A percentile compares a stretch with the other conserved stretches of the same genome.
phyloP scores from a whole-genome alignment of 2,113 vertebrate species.

The Podilymbus podiceps region DNA sequence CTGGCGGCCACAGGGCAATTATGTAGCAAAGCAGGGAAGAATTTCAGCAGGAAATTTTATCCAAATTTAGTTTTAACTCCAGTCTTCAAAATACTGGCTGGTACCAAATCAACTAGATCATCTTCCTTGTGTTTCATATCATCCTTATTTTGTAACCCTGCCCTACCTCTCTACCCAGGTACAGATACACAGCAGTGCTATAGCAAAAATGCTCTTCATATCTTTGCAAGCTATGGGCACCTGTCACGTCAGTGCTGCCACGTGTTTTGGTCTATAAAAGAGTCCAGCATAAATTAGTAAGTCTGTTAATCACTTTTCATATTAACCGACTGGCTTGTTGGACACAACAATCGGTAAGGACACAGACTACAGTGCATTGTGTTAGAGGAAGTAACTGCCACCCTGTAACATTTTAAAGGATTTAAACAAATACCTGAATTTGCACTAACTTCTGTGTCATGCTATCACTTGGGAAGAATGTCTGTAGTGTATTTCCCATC shows the following conservation, averaged over 20 bases:
- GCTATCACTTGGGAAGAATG: neutral
- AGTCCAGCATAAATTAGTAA: neutral
- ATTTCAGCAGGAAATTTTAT: neutral
- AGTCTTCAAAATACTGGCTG: neutral
- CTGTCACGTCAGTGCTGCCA: neutral
- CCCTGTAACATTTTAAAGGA: neutral
- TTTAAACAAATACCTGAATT: neutral
- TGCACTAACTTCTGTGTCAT: neutral
- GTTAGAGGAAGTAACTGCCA: neutral
- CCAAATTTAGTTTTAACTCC: neutral
- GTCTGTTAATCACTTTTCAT: neutral
- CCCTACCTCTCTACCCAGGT: neutral
- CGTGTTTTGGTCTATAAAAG: neutral
- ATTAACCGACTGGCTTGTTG: neutral
- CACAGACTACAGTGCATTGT: neutral
- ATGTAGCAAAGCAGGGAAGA: neutral
- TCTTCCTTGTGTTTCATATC: neutral
- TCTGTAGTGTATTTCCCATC: neutral
- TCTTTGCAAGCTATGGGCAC: neutral
- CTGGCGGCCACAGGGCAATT: neutral
- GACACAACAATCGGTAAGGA: neutral
- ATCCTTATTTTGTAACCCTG: neutral
- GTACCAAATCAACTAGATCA: neutral
- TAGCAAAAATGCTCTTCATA: neutral
- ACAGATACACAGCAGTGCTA: neutral